A percentile compares a stretch with the other conserved stretches of the same genome.
Conservation (phyloP, 2,888 invertebrate species). For the Scaptomyza caliginosa region DNA sequence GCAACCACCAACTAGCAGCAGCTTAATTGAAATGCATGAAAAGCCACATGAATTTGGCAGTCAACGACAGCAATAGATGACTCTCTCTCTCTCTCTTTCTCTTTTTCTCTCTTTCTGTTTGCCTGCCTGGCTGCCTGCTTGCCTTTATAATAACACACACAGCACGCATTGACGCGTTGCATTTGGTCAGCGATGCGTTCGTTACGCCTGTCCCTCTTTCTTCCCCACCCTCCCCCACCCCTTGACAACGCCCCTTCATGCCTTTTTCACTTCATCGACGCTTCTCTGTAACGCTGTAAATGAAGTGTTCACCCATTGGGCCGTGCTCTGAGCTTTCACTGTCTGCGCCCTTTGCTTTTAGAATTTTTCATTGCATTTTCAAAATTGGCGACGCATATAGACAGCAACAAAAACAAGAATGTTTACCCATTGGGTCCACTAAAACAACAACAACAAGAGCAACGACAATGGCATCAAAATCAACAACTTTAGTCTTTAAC, state of each 20-base stretch:
- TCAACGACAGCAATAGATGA: slow-evolving; percentile 58
- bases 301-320: slow-evolving; percentile 59
- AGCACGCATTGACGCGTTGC: slow-evolving; percentile 52
- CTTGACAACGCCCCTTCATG: not conserved
- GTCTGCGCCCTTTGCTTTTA: slow-evolving; percentile 38
- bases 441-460: slow-evolving; percentile 25
- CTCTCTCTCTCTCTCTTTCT: not conserved
- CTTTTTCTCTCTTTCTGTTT: not conserved
- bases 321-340: slow-evolving; percentile 37
- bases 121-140: slow-evolving; percentile 23
- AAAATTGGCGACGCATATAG: slow-evolving; percentile 62
- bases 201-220: too few species aligned
- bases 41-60: slow-evolving; percentile 75
- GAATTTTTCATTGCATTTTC: slow-evolving; percentile 70
- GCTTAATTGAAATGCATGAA: slow-evolving; percentile 78
- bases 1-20: slow-evolving; percentile 43
- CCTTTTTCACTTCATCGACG: slow-evolving; percentile 11
- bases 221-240: not conserved
- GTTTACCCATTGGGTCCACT: slow-evolving; percentile 23
- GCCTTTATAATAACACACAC: slow-evolving; percentile 56
- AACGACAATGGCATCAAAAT: slow-evolving; percentile 39
- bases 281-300: slow-evolving; percentile 56
- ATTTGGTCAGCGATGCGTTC: slow-evolving; percentile 53
- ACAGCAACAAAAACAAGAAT: slow-evolving; percentile 32
- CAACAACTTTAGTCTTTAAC: slow-evolving; percentile 61